Base-by-base conservation (phyloP, 2,113 vertebrate genomes). In the Ellobius talpinus region DNA sequence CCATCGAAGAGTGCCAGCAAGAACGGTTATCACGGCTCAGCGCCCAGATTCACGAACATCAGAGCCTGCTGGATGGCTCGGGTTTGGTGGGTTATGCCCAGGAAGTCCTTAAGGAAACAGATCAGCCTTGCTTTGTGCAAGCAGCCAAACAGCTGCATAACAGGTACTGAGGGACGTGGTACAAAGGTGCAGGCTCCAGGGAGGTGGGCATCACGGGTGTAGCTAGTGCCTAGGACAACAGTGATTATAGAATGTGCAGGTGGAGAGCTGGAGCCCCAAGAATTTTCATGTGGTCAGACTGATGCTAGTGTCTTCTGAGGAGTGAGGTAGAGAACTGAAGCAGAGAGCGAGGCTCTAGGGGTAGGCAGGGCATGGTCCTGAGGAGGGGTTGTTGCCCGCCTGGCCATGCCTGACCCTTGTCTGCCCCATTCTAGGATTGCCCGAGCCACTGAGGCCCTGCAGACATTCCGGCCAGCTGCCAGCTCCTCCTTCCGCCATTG, bases 121-220 rank as follows among this genome's bases (percentile, higher is more conserved):
- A 99, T 94, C 99, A 99, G 36, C 99, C 99, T 29, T 99, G 99
- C 98, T 99, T 99, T 12, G 99, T 99, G 29, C 99, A 99, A 98
- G 99, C 99, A 0, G 99, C 99, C 81, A 99, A 99, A 96, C 98
- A 99, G 96, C 99, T 99, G 24, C 99, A 99, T 97, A 99, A 97
- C 99, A 99, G 99, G 99, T 99, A 98, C 89, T 0, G 0, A 0
- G 50, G 89, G 73, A 31, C 1, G 1, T 0, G 0, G 4, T 7
- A 0, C 0, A 14, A n/a, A 1, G 33, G 36, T 45, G 2, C 6
- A 47, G 96, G 78, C 45, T 79, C 47, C 36, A 9, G 65, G 74
- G 77, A 87, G 65, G 39, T 29, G 66, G 95, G 50, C n/a, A 14
- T 61, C 7, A 0, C 1, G 89, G 31, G 65, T 31, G 29, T 23